Conservation (phyloP, 2,797 vertebrate species). For the Mus caroli region DNA sequence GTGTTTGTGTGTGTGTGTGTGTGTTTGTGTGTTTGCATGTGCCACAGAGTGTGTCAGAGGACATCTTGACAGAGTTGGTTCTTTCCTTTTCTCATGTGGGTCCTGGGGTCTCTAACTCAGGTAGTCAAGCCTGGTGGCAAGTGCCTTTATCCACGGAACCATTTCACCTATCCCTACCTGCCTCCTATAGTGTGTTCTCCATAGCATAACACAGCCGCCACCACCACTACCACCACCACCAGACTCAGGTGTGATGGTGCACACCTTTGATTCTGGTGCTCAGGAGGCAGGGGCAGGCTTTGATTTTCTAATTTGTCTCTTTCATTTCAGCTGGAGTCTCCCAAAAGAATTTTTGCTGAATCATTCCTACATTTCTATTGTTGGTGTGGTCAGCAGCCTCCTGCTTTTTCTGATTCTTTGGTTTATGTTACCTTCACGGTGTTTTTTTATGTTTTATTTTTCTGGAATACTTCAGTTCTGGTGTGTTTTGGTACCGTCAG, state of each 20-base stretch:
- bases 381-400: neutral
- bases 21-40: neutral
- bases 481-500: neutral
- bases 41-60: neutral
- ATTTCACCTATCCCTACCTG: too few relatives aligned
- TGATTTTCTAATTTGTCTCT: neutral
- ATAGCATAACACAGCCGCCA: neutral
- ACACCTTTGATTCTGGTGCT: neutral
- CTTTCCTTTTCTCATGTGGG: neutral
- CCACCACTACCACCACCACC: neutral
- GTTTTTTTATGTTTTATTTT: neutral
- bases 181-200: neutral
- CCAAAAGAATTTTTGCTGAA: neutral
- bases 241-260: neutral
- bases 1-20: neutral
- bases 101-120: neutral
- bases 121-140: neutral
- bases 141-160: neutral
- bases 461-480: neutral
- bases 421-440: neutral
- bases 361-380: neutral
- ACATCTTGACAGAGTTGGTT: neutral
- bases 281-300: neutral
- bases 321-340: neutral
- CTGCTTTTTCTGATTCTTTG: neutral